phyloP scores from a whole-genome alignment of 2,888 invertebrate genomes.

The Rugalucina vietnamica region DNA sequence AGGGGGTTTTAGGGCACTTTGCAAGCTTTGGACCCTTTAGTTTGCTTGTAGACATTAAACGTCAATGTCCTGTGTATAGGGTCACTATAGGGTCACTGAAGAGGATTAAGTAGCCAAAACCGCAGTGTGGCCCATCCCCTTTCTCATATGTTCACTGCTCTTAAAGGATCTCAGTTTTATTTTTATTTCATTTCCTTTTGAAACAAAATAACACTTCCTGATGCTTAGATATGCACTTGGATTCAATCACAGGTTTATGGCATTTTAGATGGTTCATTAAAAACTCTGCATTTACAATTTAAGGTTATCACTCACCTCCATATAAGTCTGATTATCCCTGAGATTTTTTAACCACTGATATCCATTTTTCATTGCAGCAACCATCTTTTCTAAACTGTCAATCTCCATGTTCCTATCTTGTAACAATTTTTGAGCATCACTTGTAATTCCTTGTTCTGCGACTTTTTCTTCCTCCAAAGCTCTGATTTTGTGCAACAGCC shows the following conservation, averaged over 20 bases:
- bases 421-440: neutral
- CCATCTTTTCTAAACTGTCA: constrained; percentile 42
- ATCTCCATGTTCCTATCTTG: neutral
- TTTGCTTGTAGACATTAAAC: too few relatives aligned
- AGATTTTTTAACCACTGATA: constrained; percentile 51
- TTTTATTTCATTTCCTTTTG: neutral
- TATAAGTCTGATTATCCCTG: constrained; percentile 31
- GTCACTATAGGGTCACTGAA: too few relatives aligned
- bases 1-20: too few relatives aligned
- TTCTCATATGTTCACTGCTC: too few relatives aligned
- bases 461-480: neutral
- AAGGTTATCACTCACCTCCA: constrained; percentile 51
- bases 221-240: too few relatives aligned
- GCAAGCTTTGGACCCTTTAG: too few relatives aligned
- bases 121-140: too few relatives aligned
- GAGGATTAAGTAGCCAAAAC: too few relatives aligned
- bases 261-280: neutral
- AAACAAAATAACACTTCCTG: neutral
- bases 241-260: too few relatives aligned
- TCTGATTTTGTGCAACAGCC: constrained; percentile 1
- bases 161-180: too few relatives aligned
- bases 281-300: too few relatives aligned
- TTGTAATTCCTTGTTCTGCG: neutral
- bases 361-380: constrained; percentile 42
- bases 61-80: too few relatives aligned